Base-by-base conservation (phyloP, 2,888 invertebrate species). In the Dexiosoma caninum region DNA sequence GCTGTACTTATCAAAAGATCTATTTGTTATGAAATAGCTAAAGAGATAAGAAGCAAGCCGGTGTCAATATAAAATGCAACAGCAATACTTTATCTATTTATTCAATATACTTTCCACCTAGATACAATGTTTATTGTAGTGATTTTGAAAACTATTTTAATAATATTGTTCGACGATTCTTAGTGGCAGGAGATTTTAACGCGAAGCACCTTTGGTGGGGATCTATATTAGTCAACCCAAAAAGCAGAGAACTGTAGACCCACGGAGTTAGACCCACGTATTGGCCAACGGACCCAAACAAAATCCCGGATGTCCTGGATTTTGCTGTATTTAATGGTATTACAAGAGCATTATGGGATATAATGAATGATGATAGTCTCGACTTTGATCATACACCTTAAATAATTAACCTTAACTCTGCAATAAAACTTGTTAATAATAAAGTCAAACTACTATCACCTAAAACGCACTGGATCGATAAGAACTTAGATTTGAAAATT, bases 241-340 rank as follows among this genome's bases (percentile, higher is more conserved):
- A 82, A 67, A 70, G 74, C 42, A 27, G 27, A 27, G 59, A 75
- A 12, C 62, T 82, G 10, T 75, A 44, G 14, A 66, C 51, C 32
- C 70, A 72, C n/a, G 51, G 78, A n/a, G 78, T 72, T 1, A 72
- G 49, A 7, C 78, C 78, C 3, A 80, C 82, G 14, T 79, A 82
- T 37, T 77, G 79, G 78, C 81, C 74, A 8, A 37, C 53, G 2
- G 74, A 78, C 46, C 44, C 49, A 4, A 57, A 16, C 10, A 69
- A 80, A 49, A 79, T 49, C 37, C 77, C 74, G 1, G 46, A 78
- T 19, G 14, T 57, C 12, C 16, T 46, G 7, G 57, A 57, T 51
- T 57, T 69, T 69, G 57, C 57, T 10, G 46, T 46, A 30, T 69
- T 14, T 30, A 30, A 42, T 44, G 57, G 69, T 46, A 69, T 57